These are phyloP conservation scores for Acipenser oxyrinchus DNA, from an alignment of 2,797 vertebrate genomes.

Conservation along the genomic window DNA sequence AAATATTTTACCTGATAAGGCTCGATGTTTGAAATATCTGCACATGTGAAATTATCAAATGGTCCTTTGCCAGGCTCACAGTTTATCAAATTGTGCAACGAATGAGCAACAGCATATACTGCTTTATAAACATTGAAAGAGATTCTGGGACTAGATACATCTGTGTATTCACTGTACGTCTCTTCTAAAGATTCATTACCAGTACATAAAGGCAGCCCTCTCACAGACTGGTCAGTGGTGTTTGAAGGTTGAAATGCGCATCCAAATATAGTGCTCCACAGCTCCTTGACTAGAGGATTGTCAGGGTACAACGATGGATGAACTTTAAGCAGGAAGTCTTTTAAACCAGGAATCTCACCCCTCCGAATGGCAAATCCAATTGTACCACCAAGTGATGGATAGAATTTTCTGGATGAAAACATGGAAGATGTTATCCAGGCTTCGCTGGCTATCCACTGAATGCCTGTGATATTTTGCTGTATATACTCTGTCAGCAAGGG, in stretches of 20 bases:
- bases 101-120: slow-evolving; percentile 57
- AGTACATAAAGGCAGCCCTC: slow-evolving; percentile 36
- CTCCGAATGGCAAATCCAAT: slow-evolving; percentile 57
- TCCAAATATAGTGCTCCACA: slow-evolving; percentile 56
- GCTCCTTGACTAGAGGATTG: slow-evolving; percentile 41
- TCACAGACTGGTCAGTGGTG: background rate
- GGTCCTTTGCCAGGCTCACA: slow-evolving; percentile 44
- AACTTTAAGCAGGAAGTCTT: slow-evolving; percentile 46
- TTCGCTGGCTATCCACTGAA: slow-evolving; percentile 64
- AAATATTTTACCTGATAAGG: slow-evolving; percentile 56
- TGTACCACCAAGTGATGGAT: slow-evolving; percentile 54
- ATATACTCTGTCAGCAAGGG: slow-evolving; percentile 58
- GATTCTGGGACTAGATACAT: slow-evolving; percentile 55
- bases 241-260: slow-evolving; percentile 34
- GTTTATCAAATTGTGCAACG: slow-evolving; percentile 53
- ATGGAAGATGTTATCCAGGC: slow-evolving; percentile 61
- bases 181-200: slow-evolving; percentile 43
- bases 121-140: slow-evolving; percentile 62
- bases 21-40: slow-evolving; percentile 40
- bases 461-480: slow-evolving; percentile 56
- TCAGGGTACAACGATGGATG: slow-evolving; percentile 44
- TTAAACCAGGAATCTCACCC: slow-evolving; percentile 46
- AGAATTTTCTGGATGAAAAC: slow-evolving; percentile 50
- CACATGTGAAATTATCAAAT: slow-evolving; percentile 44
- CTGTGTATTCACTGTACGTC: slow-evolving; percentile 53